A percentile compares a stretch with the other conserved stretches of the same genome.
phyloP scores from a whole-genome alignment of 1,140 invertebrate genomes.

The Drosophila ohnishii region DNA sequence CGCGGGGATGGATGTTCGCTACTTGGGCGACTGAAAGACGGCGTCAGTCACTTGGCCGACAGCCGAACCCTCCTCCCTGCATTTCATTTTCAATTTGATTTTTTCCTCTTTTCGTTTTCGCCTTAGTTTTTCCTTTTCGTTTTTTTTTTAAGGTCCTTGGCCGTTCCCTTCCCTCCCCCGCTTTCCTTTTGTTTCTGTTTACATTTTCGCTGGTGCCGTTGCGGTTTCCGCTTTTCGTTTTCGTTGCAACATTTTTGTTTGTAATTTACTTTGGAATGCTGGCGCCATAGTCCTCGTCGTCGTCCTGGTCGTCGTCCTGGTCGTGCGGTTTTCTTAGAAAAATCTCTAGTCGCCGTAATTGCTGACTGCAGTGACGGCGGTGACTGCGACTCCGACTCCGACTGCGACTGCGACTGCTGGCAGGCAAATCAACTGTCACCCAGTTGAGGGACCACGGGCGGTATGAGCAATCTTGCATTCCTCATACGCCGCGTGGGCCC shows the following conservation, averaged over 20 bases:
- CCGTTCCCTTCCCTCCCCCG: not conserved
- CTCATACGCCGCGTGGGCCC: conserved; percentile 38
- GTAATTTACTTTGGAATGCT: conserved; percentile 79
- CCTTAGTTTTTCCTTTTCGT: conserved; percentile 4
- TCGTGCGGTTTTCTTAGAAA: conserved; percentile 71
- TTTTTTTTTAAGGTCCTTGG: conserved; percentile 3
- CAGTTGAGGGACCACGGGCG: conserved; percentile 30
- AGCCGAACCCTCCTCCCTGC: conserved; percentile 11
- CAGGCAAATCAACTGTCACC: conserved; percentile 73
- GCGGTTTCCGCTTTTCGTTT: conserved; percentile 70
- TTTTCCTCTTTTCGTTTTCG: conserved; percentile 11
- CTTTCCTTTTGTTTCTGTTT: conserved; percentile 52
- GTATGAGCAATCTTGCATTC: conserved; percentile 36
- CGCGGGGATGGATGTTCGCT: conserved; percentile 23
- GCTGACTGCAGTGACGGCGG: conserved; percentile 29
- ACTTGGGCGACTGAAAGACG: conserved; percentile 64
- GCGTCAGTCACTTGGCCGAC: conserved; percentile 67
- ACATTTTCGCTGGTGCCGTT: conserved; percentile 69
- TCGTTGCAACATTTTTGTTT: conserved; percentile 76
- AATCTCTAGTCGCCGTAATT: conserved; percentile 71
- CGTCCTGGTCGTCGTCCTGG: not conserved
- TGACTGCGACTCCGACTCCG: conserved; percentile 3
- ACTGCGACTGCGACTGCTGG: conserved; percentile 36
- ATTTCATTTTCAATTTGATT: conserved; percentile 66
- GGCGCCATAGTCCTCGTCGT: conserved; percentile 30